Conservation (phyloP, 2,888 invertebrate genomes). For the Philereme vetulata region DNA sequence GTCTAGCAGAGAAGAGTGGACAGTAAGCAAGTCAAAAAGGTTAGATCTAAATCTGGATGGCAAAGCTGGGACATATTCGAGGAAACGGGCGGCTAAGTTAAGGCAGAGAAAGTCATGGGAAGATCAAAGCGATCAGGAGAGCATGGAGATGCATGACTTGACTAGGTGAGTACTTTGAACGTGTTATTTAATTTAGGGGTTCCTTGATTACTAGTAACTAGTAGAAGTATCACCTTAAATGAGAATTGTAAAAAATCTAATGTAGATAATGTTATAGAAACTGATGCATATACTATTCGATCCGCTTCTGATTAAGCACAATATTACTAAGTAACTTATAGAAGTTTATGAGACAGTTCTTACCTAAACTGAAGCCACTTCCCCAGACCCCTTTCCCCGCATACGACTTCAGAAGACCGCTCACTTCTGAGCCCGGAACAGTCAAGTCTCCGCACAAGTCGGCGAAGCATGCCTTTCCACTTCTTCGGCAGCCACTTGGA, state of each 20-base stretch:
- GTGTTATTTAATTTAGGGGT: not conserved
- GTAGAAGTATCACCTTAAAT: too few relatives aligned
- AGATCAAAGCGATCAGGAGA: conserved; percentile 88
- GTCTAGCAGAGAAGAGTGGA: conserved; percentile 77
- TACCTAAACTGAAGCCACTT: conserved; percentile 26
- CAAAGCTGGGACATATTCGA: conserved; percentile 79
- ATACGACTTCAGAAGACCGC: conserved; percentile 72
- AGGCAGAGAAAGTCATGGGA: conserved; percentile 87
- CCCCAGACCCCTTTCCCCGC: conserved; percentile 75
- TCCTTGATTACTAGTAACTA: too few relatives aligned
- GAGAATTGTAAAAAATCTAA: too few relatives aligned
- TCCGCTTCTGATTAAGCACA: too few relatives aligned
- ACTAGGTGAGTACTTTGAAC: conserved; percentile 64
- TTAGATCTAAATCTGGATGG: conserved; percentile 75
- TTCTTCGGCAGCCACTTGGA: conserved; percentile 78
- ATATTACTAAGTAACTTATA: too few relatives aligned
- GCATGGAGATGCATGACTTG: conserved; percentile 86
- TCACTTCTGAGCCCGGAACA: conserved; percentile 76
- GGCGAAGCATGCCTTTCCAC: conserved; percentile 67
- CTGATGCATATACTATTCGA: too few relatives aligned
- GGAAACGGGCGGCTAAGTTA: conserved; percentile 73
- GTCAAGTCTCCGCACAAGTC: conserved; percentile 64
- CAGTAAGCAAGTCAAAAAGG: conserved; percentile 71
- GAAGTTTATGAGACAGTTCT: not conserved
- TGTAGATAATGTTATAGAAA: too few relatives aligned